Base-by-base conservation (phyloP, 2,888 invertebrate species). In the Atethmia centrago region DNA sequence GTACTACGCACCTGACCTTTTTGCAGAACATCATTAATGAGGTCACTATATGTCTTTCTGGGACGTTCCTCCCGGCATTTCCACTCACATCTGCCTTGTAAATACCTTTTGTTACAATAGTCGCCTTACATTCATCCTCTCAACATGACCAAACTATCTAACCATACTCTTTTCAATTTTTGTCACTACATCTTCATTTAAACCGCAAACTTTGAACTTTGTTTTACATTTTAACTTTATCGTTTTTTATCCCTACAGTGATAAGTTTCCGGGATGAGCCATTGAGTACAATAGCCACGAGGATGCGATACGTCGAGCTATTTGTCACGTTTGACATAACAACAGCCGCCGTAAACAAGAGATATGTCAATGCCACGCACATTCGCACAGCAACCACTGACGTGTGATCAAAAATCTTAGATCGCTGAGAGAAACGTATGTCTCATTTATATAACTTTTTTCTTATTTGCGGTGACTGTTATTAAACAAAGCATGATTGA, bases 401-500 rank as follows among this genome's bases (percentile, higher is more conserved):
- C 61, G 16, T 47, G 42, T 21, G 77, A 75, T 76, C 75, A 77
- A 77, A 76, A 77, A 76, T 62, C 53, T 49, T 55, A 70, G 61
- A 77, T 76, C 75, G 62, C 70, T n/a, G 25, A 21, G 16, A 16
- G 59, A 25, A 62, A 62, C 61, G 61, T 77, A 42, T 70, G 61
- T 62, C 70, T 77, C 75, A 75, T 75, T 76, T 76, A 70, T 77
- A 70, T 77, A 70, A 77, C 70, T 49, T 77, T 77, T 76, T 49
- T 70, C 21, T 40, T 42, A 62, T 70, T 62, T 42, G 14, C 25
- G 4, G 53, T 76, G 75, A 62, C 70, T 75, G 75, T 31, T 76
- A 76, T 76, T 76, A 77, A 77, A 76, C 75, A 62, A 77, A 62
- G 25, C 61, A 55, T 49, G 77, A 70, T 77, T 70, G 77, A 75